Conservation (phyloP, 2,797 vertebrate genomes). For the Rhincodon typus region DNA sequence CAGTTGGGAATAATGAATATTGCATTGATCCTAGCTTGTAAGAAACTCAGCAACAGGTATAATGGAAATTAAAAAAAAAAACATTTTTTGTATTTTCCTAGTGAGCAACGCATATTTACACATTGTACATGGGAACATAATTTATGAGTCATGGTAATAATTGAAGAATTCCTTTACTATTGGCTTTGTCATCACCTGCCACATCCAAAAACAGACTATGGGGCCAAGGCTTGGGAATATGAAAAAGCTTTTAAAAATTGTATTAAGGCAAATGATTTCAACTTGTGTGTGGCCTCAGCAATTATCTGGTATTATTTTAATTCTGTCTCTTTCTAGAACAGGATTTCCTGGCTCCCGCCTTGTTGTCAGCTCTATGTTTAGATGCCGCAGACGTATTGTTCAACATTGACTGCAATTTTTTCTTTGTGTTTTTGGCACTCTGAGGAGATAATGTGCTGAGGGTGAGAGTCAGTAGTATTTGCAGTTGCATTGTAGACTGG, state of each 20-base stretch:
- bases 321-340: background rate
- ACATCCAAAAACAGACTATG: background rate
- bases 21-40: background rate
- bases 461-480: background rate
- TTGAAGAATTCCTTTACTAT: slow-evolving; percentile 18
- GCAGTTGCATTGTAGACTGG: background rate
- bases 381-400: background rate
- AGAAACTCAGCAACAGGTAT: background rate
- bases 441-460: background rate
- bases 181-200: background rate
- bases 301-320: slow-evolving; percentile 20
- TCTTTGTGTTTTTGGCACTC: slow-evolving; percentile 16
- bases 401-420: background rate
- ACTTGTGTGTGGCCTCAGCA: slow-evolving; percentile 23
- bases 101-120: background rate
- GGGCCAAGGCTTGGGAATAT: background rate
- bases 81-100: background rate
- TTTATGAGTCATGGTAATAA: background rate
- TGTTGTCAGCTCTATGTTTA: slow-evolving; percentile 3
- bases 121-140: background rate
- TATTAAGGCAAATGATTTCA: slow-evolving; percentile 20
- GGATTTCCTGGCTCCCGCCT: background rate
- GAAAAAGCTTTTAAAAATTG: slow-evolving; percentile 16
- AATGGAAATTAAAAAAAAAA: background rate
- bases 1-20: background rate